Conservation (phyloP, 2,797 vertebrate genomes). For the Parauchenoglanis punctatus region DNA sequence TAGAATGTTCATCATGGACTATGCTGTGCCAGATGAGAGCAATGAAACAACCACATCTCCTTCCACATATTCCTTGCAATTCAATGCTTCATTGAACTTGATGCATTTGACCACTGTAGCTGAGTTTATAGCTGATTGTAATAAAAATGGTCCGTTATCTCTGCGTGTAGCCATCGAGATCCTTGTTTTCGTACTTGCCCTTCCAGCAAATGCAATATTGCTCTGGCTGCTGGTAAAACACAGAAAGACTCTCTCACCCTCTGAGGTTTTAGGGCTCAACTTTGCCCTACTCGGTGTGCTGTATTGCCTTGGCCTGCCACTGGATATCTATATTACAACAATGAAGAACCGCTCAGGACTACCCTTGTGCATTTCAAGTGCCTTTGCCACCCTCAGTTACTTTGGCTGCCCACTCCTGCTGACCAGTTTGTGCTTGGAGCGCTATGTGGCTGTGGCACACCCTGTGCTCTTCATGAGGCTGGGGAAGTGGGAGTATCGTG, state of each 20-base stretch:
- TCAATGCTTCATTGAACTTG: background rate
- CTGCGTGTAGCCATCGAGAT: conserved; percentile 45
- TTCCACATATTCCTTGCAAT: background rate
- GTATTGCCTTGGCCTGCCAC: conserved; percentile 55
- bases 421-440: conserved; percentile 70
- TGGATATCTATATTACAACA: conserved; percentile 38
- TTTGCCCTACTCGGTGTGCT: conserved; percentile 56
- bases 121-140: conserved; percentile 41
- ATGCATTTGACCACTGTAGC: background rate
- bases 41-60: background rate
- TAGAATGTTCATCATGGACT: conserved; percentile 33
- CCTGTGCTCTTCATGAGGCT: conserved; percentile 64
- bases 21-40: conserved; percentile 1
- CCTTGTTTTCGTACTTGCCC: conserved; percentile 40
- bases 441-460: conserved; percentile 60
- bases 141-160: accelerated
- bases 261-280: conserved; percentile 62
- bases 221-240: conserved; percentile 59
- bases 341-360: background rate
- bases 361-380: background rate
- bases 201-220: conserved; percentile 55
- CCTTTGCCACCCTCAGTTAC: conserved; percentile 54
- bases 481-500: conserved; percentile 31
- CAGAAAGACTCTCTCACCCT: conserved; percentile 49
- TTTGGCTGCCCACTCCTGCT: conserved; percentile 67